phyloP scores from a whole-genome alignment of 2,888 invertebrate genomes.

The Fragum fragum region DNA sequence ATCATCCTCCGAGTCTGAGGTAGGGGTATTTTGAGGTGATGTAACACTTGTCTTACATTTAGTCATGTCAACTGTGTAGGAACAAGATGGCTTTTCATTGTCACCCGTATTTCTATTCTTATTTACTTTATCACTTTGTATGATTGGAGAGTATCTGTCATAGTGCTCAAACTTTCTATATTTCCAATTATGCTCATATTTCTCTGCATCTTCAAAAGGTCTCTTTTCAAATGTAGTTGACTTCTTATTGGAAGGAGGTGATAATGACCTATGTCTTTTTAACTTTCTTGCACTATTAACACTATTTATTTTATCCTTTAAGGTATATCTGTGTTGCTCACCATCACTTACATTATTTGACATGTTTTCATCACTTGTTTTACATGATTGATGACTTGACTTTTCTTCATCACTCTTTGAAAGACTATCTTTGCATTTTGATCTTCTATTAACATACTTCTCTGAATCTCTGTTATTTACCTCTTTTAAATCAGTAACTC shows the following conservation, averaged over 20 bases:
- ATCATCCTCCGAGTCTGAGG: constrained; percentile 16
- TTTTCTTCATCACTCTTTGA: neutral
- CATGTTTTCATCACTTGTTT: neutral
- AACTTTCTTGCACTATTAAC: neutral
- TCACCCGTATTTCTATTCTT: neutral
- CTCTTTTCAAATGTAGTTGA: neutral
- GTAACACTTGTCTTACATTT: neutral
- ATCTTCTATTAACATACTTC: neutral
- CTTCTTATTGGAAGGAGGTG: neutral
- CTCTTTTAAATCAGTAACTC: neutral
- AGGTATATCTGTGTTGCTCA: neutral
- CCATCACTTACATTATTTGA: neutral
- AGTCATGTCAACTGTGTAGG: neutral
- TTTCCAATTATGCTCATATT: neutral
- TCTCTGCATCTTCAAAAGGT: constrained; percentile 1
- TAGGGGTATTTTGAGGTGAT: neutral
- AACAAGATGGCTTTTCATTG: constrained; percentile 15
- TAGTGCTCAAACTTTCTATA: constrained; percentile 10
- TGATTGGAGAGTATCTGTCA: neutral
- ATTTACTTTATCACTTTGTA: neutral
- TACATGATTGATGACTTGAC: neutral
- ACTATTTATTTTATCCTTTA: neutral
- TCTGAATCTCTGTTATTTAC: neutral
- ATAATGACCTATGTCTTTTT: neutral
- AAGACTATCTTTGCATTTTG: neutral